Percentiles rank a stretch among this genome's conserved stretches.
phyloP scores from a whole-genome alignment of 2,888 invertebrate genomes.

The Uloborus plumipes region DNA sequence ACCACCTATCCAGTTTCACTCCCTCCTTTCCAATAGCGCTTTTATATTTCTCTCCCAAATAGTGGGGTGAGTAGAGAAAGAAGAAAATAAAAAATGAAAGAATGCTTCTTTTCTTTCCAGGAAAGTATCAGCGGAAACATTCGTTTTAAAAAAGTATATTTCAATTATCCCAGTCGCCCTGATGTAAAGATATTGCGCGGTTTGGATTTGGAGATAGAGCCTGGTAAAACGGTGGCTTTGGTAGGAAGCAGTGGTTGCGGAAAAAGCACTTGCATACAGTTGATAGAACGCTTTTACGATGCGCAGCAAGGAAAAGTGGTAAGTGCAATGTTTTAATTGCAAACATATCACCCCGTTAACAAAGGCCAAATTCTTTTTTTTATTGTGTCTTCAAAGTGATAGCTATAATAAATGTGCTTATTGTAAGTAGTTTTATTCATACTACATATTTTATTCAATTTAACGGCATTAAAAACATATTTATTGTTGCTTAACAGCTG shows the following conservation, averaged over 20 bases:
- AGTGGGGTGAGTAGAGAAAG: no score
- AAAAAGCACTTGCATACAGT: conserved; percentile 79
- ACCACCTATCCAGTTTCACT: no score
- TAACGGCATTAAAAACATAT: no score
- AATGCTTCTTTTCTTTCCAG: neutral
- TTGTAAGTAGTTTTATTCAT: no score
- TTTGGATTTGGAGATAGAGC: conserved; percentile 38
- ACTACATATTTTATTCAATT: no score
- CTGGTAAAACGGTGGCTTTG: conserved; percentile 78
- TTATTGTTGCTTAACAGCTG: no score
- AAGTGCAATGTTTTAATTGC: neutral
- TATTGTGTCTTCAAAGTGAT: no score
- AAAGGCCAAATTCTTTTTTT: neutral
- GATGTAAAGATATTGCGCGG: conserved; percentile 43
- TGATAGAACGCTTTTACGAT: conserved; percentile 35
- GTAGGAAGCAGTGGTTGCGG: conserved; percentile 87
- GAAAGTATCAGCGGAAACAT: conserved; percentile 26
- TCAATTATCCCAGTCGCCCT: conserved; percentile 70
- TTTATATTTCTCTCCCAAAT: no score
- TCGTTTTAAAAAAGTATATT: conserved; percentile 47
- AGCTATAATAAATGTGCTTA: no score
- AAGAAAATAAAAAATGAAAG: no score
- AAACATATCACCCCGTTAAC: neutral
- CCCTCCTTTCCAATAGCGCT: no score
- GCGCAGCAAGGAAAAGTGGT: conserved; percentile 21